Evolutionary conservation across 1,140 invertebrate genomes (phyloP).

Genomic region (Drosophila sp.): DNA sequence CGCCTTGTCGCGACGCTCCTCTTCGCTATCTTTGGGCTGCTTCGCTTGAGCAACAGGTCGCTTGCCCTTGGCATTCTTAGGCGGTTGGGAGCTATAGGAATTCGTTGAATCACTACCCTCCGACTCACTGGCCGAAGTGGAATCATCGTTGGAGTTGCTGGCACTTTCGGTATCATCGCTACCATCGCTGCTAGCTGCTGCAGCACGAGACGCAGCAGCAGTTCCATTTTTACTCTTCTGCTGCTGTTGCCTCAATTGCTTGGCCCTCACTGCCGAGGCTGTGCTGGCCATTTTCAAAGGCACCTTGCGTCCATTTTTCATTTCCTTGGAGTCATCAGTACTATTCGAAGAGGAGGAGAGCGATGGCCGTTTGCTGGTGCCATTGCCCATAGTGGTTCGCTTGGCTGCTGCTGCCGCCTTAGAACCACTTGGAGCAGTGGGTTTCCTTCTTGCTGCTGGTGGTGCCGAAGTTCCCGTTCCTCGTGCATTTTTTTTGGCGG

Average conservation of each 20-base stretch:
- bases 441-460: conserved; percentile 64
- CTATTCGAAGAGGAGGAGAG: conserved; percentile 81
- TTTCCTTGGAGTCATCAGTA: conserved; percentile 63
- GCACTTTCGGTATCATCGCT: conserved; percentile 59
- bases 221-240: conserved; percentile 65
- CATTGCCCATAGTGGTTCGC: conserved; percentile 81
- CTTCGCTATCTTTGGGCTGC: conserved; percentile 42
- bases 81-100: conserved; percentile 66
- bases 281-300: conserved; percentile 80
- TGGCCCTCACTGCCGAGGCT: conserved; percentile 63
- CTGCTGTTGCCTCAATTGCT: conserved; percentile 64
- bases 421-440: conserved; percentile 7
- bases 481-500: conserved; percentile 65
- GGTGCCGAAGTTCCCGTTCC: conserved; percentile 33
- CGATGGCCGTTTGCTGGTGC: conserved; percentile 55
- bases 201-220: conserved; percentile 54
- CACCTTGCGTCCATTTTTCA: conserved; percentile 67
- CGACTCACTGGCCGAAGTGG: conserved; percentile 63
- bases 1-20: conserved; percentile 59
- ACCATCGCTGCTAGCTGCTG: conserved; percentile 70
- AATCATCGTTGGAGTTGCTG: conserved; percentile 37
- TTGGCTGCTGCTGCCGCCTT: conserved; percentile 10
- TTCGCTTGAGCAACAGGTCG: conserved; percentile 14
- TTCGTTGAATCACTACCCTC: conserved; percentile 69
- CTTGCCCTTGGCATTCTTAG: conserved; percentile 43